Evolutionary conservation across 2,113 vertebrate genomes (phyloP), one percentile per base, ranked within the genome.

Genomic region (Podarcis cretensis): DNA sequence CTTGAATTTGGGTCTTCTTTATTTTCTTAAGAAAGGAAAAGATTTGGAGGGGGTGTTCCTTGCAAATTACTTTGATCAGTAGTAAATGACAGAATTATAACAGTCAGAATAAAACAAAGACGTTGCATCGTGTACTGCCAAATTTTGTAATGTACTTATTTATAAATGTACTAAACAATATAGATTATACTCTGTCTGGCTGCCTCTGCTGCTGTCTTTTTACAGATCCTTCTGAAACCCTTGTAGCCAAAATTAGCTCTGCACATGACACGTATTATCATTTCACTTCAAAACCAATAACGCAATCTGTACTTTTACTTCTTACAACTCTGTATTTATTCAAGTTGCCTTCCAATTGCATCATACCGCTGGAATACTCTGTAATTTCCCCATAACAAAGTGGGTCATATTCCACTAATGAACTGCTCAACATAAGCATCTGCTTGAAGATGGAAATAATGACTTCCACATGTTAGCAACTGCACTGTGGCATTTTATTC

Each of bases 381-480:
- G 89, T 95, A 95, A 96, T 96, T 96, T 96, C 94, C 95, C 89
- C 91, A 94, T 89, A 96, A 94, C 93, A 96, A 96, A 92, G 91
- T 94, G 94, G 93, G 94, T 96, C 95, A 77, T 94, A 94, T 97
- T 97, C 95, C 93, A 87, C 79, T 95, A 93, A 94, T 92, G 90
- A 90, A 87, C 93, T 95, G 87, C 90, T 95, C 92, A 54, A 88
- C 90, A 48, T 84, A 93, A 95, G 91, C 92, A 96, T 95, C 94
- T 94, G 95, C 90, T 93, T 92, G 94, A 95, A 94, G 93, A 96
- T 90, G 92, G 92, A 95, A 92, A 90, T 97, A 97, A 97, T 97
- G 95, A 90, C 91, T 97, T 97, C 95, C 96, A 96, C 95, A 96
- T 97, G 96, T 96, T 95, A 90, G 63, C 83, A 20, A 5, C 94